These are phyloP conservation scores for Podarcis cretensis DNA, from an alignment of 2,113 vertebrate species.

Conservation along the genomic window DNA sequence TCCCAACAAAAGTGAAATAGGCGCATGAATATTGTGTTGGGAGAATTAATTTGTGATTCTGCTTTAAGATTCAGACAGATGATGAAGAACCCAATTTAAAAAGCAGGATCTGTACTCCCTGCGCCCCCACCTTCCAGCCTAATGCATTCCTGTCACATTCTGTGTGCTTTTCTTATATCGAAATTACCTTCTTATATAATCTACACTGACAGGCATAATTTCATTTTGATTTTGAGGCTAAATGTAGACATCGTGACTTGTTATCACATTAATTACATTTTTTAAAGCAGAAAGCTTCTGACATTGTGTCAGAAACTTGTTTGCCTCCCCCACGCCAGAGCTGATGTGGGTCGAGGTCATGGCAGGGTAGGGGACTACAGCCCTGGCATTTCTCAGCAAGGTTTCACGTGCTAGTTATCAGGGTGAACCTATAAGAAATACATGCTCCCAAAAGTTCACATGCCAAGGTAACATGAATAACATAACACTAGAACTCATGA, in stretches of 20 bases:
- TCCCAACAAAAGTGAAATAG: background rate
- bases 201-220: background rate
- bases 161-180: conserved; percentile 17
- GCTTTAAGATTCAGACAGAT: background rate
- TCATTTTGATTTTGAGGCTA: conserved; percentile 18
- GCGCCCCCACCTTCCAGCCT: background rate
- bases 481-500: no score
- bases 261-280: conserved; percentile 5
- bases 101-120: conserved; percentile 4
- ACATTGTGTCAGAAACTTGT: background rate
- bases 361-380: background rate
- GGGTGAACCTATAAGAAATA: background rate
- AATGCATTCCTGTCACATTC: conserved; percentile 14
- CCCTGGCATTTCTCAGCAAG: background rate
- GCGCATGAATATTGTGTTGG: background rate
- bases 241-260: conserved; percentile 3
- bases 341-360: background rate
- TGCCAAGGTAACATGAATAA: no score
- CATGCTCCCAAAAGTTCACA: no score
- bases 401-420: background rate
- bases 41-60: background rate
- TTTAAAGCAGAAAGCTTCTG: background rate
- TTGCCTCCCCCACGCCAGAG: background rate
- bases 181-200: conserved; percentile 34
- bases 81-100: background rate